phyloP scores from a whole-genome alignment of 2,888 invertebrate species.

The Diarsia brunnea region DNA sequence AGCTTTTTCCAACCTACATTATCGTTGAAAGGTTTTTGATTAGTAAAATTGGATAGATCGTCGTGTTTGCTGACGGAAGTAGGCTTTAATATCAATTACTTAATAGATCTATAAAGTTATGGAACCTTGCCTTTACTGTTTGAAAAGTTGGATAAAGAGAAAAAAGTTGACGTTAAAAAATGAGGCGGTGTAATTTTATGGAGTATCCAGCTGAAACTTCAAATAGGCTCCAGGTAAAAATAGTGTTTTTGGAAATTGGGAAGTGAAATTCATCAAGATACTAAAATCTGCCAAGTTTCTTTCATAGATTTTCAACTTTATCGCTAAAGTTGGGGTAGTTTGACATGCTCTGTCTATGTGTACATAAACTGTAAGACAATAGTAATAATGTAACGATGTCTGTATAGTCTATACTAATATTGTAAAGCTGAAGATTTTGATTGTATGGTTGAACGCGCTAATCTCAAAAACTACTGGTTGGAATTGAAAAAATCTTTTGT shows the following conservation, averaged over 20 bases:
- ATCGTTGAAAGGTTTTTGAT: conserved; percentile 8
- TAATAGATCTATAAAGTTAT: neutral
- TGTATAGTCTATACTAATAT: neutral
- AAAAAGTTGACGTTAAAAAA: neutral
- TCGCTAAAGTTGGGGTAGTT: too few species aligned
- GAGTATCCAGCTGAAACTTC: neutral
- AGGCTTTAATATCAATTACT: conserved; percentile 7
- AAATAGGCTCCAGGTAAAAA: neutral
- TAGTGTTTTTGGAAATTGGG: neutral
- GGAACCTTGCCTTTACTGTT: neutral
- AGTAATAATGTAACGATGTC: neutral
- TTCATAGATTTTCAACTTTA: too few species aligned
- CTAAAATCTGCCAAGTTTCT: too few species aligned
- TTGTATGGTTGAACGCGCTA: too few species aligned
- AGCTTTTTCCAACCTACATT: neutral
- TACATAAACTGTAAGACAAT: neutral
- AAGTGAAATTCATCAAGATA: neutral
- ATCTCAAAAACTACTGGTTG: too few species aligned
- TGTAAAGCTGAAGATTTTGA: too few species aligned
- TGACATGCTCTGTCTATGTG: neutral
- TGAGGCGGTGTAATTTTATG: neutral
- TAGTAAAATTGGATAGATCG: neutral
- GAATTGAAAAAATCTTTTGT: too few species aligned
- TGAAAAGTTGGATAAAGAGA: neutral
- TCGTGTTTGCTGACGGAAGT: neutral